Conservation (phyloP, 2,797 vertebrate species). For the Geotrypetes seraphini region DNA sequence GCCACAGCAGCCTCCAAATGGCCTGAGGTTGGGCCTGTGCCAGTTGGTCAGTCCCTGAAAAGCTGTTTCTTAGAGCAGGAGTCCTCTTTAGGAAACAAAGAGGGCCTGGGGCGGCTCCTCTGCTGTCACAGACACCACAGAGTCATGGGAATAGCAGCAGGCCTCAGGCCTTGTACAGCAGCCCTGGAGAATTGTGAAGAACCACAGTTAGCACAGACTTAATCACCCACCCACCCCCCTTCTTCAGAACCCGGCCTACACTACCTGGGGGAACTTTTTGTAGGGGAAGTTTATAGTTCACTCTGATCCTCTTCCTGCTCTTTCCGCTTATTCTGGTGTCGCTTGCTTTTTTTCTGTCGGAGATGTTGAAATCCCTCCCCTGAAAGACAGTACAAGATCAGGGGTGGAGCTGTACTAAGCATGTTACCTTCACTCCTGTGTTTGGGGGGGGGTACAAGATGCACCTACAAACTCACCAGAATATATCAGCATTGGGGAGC, state of each 20-base stretch:
- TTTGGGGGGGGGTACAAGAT: too few relatives aligned
- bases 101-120: too few relatives aligned
- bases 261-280: constrained; percentile 74
- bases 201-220: background rate
- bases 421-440: too few relatives aligned
- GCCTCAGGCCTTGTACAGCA: too few relatives aligned
- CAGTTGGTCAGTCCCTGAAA: too few relatives aligned
- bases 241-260: fast-evolving
- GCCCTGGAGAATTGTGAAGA: constrained; percentile 43
- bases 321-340: constrained; percentile 77
- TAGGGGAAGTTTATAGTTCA: constrained; percentile 64
- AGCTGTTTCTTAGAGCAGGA: too few relatives aligned
- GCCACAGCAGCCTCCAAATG: too few relatives aligned
- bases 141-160: constrained; percentile 65
- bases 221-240: background rate
- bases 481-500: too few relatives aligned
- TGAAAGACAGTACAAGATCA: background rate
- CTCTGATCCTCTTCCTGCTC: constrained; percentile 36
- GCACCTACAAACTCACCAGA: too few relatives aligned
- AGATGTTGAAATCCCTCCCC: constrained; percentile 34
- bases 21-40: too few relatives aligned
- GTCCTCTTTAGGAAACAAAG: too few relatives aligned
- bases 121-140: too few relatives aligned
- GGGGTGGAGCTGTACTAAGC: background rate
- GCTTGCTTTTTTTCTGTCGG: constrained; percentile 63